A percentile compares a stretch with the other conserved stretches of the same genome.
These are phyloP conservation scores for Psittacula echo DNA, from an alignment of 2,797 vertebrate genomes.

Conservation along the genomic window DNA sequence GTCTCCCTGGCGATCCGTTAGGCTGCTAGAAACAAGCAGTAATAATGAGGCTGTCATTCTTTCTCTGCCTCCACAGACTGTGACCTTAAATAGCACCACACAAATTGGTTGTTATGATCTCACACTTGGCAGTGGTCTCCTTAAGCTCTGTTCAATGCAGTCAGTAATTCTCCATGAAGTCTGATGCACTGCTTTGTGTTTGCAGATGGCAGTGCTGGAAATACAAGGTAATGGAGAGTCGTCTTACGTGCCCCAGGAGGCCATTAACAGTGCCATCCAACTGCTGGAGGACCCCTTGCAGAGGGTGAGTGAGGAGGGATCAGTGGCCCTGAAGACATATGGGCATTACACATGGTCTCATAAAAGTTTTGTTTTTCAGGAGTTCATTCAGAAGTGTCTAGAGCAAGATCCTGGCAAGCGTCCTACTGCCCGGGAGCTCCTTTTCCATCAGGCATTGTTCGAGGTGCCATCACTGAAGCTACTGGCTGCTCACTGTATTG, in stretches of 20 bases:
- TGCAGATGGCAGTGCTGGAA: slow-evolving; percentile 97
- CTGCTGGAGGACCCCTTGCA: slow-evolving; percentile 94
- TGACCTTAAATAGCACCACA: not conserved
- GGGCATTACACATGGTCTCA: not conserved
- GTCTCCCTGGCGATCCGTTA: not conserved
- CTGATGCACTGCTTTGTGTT: not conserved
- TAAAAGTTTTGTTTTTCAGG: slow-evolving; percentile 69
- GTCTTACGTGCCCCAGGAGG: slow-evolving; percentile 97
- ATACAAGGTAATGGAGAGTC: slow-evolving; percentile 99
- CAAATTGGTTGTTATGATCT: not conserved
- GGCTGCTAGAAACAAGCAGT: not conserved
- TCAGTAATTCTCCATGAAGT: not conserved
- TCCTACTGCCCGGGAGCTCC: slow-evolving; percentile 93
- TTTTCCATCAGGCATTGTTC: slow-evolving; percentile 96
- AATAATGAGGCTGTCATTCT: not conserved
- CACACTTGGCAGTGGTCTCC: not conserved
- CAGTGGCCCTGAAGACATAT: fast-evolving
- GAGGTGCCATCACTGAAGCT: slow-evolving; percentile 97
- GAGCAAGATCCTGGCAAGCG: slow-evolving; percentile 90
- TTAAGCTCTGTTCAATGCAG: not conserved
- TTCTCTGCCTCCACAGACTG: not conserved
- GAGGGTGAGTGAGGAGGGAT: slow-evolving; percentile 79
- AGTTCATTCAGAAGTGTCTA: slow-evolving; percentile 98
- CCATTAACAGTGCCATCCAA: slow-evolving; percentile 97
- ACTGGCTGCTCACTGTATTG: slow-evolving; percentile 95